Base-by-base conservation (phyloP, 2,888 invertebrate species). In the Pachymerium ferrugineum region DNA sequence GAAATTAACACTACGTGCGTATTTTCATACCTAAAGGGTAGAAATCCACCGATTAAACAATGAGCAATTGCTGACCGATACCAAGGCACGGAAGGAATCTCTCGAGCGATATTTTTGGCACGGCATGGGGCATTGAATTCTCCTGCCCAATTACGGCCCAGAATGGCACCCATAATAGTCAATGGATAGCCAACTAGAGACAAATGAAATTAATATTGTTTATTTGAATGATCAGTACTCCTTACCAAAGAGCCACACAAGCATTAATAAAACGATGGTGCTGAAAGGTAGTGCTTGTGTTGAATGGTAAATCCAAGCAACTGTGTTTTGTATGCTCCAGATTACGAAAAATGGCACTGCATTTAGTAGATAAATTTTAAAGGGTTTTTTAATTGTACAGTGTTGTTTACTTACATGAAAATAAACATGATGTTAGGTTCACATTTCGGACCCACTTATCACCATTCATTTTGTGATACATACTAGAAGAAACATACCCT, bases 271-370 rank as follows among this genome's bases (percentile, higher is more conserved):
- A 28, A 84, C 76, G 35, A 85, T 81, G 14, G 85, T 85, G 16
- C 83, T 81, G 78, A 83, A 81, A 5, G 85, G 85, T 54, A 85
- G 79, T 10, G 85, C 85, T 79, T 85, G 84, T 5, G 85, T 85
- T 5, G 85, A 84, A 54, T 83, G 81, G 76, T 85, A 84, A 0
- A 80, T 82, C 85, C 85, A 85, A 22, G 85, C 85, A 14, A 85
- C 81, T 5, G 83, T 80, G 78, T 85, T 85, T 73, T 84, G 81
- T 22, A 85, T 76, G 28, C 82, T 81, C 85, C 85, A 85, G 12
- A 84, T 82, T 35, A 84, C 72, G 78, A 85, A 84, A 78, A 85
- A 83, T 14, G 85, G 85, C 54, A 82, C 83, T 83, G 28, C 4
- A 71, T 14, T 19, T 12, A 12, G 1, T n/a, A 30, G 29, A 31